Evolutionary conservation across 2,113 vertebrate genomes (phyloP).

Genomic region (Mesocricetus auratus): DNA sequence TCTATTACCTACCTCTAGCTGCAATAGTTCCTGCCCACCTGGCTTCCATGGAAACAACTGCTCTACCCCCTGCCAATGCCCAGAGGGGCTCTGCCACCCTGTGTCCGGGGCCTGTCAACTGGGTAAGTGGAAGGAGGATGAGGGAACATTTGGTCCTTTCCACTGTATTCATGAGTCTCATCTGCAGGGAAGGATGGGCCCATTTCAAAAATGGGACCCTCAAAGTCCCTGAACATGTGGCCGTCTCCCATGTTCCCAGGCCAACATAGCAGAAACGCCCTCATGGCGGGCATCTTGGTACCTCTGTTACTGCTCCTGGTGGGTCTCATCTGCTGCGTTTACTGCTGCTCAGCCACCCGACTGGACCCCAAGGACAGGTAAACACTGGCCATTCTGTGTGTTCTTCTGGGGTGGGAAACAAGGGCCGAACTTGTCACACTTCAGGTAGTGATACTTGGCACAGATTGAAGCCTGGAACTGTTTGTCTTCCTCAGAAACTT

Average conservation of each 20-base stretch:
- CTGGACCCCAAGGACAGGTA: conserved; percentile 92
- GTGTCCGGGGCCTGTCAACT: conserved; percentile 89
- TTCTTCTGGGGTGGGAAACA: not conserved
- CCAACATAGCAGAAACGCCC: conserved; percentile 70
- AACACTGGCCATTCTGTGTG: not conserved
- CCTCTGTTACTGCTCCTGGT: conserved; percentile 90
- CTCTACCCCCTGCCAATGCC: conserved; percentile 90
- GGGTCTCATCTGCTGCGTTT: conserved; percentile 84
- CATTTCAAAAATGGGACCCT: not conserved
- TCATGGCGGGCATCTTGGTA: conserved; percentile 89
- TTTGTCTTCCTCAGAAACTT: not conserved
- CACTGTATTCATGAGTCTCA: not conserved
- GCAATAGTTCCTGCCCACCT: conserved; percentile 92
- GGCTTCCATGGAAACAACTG: conserved; percentile 93
- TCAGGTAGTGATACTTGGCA: not conserved
- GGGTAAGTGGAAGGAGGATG: conserved; percentile 84
- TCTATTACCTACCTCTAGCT: conserved; percentile 86
- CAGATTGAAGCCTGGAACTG: not conserved
- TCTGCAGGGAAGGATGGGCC: not conserved
- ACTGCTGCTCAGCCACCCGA: conserved; percentile 87
- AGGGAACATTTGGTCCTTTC: not conserved
- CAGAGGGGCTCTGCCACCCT: conserved; percentile 88
- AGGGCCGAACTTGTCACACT: not conserved
- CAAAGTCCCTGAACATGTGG: rapidly evolving
- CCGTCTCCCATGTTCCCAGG: conserved; percentile 72